phyloP scores from a whole-genome alignment of 2,888 invertebrate genomes.

The Hermaeophaga mercurialis region DNA sequence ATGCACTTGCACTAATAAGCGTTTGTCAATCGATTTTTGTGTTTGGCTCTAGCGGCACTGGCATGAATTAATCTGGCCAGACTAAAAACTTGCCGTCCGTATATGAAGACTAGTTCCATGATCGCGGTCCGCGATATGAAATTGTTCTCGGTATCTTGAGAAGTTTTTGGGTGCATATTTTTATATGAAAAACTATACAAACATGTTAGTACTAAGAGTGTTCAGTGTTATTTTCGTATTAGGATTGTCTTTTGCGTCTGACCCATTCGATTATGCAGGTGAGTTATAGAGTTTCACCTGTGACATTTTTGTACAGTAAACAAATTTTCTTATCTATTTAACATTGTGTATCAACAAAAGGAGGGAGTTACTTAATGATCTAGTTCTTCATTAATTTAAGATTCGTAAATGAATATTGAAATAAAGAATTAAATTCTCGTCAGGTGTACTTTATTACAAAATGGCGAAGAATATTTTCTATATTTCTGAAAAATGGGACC shows the following conservation, averaged over 20 bases:
- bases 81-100: constrained; percentile 42
- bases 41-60: constrained; percentile 33
- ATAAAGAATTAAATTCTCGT: constrained; percentile 1
- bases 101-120: constrained; percentile 38
- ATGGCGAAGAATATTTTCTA: constrained; percentile 36
- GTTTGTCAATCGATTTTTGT: constrained; percentile 34
- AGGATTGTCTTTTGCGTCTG: constrained; percentile 38
- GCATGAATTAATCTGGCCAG: constrained; percentile 39
- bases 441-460: constrained; percentile 38
- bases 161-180: constrained; percentile 38
- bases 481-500: constrained; percentile 18
- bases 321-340: constrained; percentile 20
- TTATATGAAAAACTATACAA: constrained; percentile 36
- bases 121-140: constrained; percentile 36
- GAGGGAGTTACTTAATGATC: not conserved
- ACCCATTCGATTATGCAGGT: constrained; percentile 42
- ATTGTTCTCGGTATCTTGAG: constrained; percentile 38
- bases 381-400: not conserved
- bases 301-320: constrained; percentile 28
- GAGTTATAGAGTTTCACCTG: constrained; percentile 39
- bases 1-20: constrained; percentile 15
- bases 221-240: constrained; percentile 39
- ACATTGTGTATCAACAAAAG: constrained; percentile 1
- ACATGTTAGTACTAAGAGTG: constrained; percentile 42
- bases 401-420: not conserved